Conservation (phyloP, 2,113 vertebrate species). For the Rafetus swinhoei region DNA sequence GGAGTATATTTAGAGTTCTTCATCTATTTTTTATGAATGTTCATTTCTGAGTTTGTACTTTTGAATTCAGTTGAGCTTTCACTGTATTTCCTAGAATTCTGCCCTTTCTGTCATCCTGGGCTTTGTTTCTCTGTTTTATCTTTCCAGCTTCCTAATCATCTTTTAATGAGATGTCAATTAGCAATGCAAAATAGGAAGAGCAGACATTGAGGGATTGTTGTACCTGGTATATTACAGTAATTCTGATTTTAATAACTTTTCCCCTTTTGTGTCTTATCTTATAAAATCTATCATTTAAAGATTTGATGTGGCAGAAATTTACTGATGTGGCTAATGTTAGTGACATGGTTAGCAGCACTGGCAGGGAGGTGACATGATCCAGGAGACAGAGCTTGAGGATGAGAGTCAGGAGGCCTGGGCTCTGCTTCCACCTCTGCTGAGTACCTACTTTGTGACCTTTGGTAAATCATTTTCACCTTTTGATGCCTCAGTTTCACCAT, state of each 20-base stretch:
- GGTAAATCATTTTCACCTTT: neutral
- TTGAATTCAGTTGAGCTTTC: slow-evolving; percentile 44
- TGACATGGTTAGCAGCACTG: neutral
- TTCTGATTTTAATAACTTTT: slow-evolving; percentile 68
- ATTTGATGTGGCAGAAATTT: neutral
- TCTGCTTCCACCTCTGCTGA: neutral
- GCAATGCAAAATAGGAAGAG: slow-evolving; percentile 74
- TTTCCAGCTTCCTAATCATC: slow-evolving; percentile 74
- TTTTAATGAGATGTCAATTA: slow-evolving; percentile 81
- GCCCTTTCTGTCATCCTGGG: slow-evolving; percentile 18
- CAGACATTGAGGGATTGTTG: slow-evolving; percentile 71
- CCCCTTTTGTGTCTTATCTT: slow-evolving; percentile 31
- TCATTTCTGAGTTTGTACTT: slow-evolving; percentile 47
- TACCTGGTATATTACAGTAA: slow-evolving; percentile 69
- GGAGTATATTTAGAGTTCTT: neutral
- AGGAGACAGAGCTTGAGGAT: neutral
- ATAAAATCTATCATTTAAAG: neutral
- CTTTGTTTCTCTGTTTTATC: slow-evolving; percentile 70
- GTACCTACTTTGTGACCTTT: neutral
- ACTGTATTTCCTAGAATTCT: slow-evolving; percentile 33
- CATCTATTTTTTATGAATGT: slow-evolving; percentile 56
- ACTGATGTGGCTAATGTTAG: neutral
- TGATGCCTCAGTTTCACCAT: neutral
- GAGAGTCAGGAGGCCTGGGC: neutral
- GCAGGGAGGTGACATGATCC: neutral